A percentile compares a stretch with the other conserved stretches of the same genome.
Evolutionary conservation across 2,113 vertebrate genomes (phyloP).

Genomic region (Podiceps cristatus): DNA sequence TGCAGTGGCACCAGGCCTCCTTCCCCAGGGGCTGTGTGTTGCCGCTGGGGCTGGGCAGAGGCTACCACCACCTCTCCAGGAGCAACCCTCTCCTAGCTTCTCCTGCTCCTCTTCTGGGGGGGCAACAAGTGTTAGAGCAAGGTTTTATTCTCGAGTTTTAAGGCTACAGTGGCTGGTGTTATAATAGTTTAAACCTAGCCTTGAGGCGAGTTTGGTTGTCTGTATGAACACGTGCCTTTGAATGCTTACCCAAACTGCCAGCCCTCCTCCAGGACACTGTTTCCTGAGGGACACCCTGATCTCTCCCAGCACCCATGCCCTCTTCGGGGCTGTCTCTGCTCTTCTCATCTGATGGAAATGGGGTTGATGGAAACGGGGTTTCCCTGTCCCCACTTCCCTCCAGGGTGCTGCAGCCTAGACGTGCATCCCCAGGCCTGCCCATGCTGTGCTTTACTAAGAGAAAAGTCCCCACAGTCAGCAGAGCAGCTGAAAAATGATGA

Average conservation of each 20-base stretch:
- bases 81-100: not conserved
- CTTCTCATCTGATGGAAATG: not conserved
- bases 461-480: not conserved
- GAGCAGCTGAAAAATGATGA: not conserved
- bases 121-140: fast-evolving
- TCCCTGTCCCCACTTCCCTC: not conserved
- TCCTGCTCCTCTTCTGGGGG: not conserved
- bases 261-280: fast-evolving
- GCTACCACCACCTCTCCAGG: not conserved
- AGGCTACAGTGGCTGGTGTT: not conserved
- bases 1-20: not conserved
- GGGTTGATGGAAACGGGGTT: not conserved
- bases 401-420: not conserved
- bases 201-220: not conserved
- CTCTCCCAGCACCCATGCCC: no score
- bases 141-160: not conserved
- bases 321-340: not conserved
- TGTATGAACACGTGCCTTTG: fast-evolving
- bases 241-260: not conserved
- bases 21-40: fast-evolving
- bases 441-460: not conserved
- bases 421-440: not conserved
- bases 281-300: not conserved
- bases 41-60: not conserved
- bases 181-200: not conserved